Evolutionary conservation across 37 sponge, comb jelly and placozoan genomes (phyloP).

Genomic region (Geodia barretti): DNA sequence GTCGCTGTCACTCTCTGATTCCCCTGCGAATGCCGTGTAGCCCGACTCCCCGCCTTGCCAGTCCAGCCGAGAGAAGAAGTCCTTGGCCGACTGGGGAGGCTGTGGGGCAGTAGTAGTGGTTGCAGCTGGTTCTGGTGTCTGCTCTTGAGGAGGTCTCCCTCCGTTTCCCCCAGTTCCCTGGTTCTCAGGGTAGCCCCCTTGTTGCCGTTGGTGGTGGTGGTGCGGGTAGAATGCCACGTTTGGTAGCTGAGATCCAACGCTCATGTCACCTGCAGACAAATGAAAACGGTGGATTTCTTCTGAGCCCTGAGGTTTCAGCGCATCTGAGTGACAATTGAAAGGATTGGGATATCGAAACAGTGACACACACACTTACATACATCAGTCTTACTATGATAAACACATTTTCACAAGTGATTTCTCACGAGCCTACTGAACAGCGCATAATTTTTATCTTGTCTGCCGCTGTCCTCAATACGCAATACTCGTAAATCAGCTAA

Average conservation of each 20-base stretch:
- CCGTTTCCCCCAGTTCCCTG: conserved; percentile 19
- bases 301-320: no score
- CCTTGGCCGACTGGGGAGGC: background rate
- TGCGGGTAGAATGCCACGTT: background rate
- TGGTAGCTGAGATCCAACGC: background rate
- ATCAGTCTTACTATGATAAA: no score
- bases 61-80: conserved; percentile 42
- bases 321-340: no score
- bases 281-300: no score
- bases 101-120: background rate
- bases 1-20: conserved; percentile 1
- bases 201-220: background rate
- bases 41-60: conserved; percentile 24
- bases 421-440: no score
- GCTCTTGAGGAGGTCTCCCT: conserved; percentile 15
- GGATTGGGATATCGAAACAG: no score
- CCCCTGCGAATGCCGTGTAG: conserved; percentile 23
- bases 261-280: background rate
- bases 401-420: no score
- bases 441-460: no score
- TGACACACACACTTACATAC: no score
- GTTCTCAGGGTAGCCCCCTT: background rate
- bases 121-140: background rate
- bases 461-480: no score
- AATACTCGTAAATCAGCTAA: no score